phyloP scores from a whole-genome alignment of 2,888 invertebrate genomes.

The Aporophyla nigra region DNA sequence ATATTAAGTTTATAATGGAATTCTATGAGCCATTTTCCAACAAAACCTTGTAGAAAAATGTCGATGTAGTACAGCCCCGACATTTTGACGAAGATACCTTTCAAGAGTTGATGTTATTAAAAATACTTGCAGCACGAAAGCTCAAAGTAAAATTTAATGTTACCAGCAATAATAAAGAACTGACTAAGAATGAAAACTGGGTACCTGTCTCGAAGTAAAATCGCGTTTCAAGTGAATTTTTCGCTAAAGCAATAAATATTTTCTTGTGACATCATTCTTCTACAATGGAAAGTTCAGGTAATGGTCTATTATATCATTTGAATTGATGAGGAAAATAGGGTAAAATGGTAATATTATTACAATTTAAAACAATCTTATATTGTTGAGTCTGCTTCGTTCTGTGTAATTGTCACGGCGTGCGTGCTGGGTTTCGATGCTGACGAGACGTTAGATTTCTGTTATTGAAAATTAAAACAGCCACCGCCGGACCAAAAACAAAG shows the following conservation, averaged over 20 bases:
- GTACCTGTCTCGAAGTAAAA: slow-evolving; percentile 36
- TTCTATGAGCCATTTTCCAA: slow-evolving; percentile 1
- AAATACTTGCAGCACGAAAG: slow-evolving; percentile 37
- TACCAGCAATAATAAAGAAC: slow-evolving; percentile 53
- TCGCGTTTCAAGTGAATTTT: slow-evolving; percentile 36
- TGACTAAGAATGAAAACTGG: slow-evolving; percentile 31
- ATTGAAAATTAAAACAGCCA: background rate
- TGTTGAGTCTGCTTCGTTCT: background rate
- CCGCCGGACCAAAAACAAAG: background rate
- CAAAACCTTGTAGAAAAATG: slow-evolving; percentile 8
- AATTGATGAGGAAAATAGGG: slow-evolving; percentile 7
- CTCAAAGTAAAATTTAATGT: slow-evolving; percentile 40
- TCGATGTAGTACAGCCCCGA: slow-evolving; percentile 5
- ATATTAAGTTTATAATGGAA: background rate
- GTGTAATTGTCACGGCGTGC: background rate
- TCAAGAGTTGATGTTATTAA: slow-evolving; percentile 44
- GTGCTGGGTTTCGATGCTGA: background rate
- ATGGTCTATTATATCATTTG: slow-evolving; percentile 26
- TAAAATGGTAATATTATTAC: background rate
- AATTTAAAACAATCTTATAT: background rate
- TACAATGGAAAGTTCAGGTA: slow-evolving; percentile 17
- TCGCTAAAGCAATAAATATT: slow-evolving; percentile 44
- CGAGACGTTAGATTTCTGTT: background rate
- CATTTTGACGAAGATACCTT: slow-evolving; percentile 27
- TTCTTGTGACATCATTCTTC: slow-evolving; percentile 31